Base-by-base conservation (phyloP, 2,797 vertebrate species). In the Leptoclinus maculatus region DNA sequence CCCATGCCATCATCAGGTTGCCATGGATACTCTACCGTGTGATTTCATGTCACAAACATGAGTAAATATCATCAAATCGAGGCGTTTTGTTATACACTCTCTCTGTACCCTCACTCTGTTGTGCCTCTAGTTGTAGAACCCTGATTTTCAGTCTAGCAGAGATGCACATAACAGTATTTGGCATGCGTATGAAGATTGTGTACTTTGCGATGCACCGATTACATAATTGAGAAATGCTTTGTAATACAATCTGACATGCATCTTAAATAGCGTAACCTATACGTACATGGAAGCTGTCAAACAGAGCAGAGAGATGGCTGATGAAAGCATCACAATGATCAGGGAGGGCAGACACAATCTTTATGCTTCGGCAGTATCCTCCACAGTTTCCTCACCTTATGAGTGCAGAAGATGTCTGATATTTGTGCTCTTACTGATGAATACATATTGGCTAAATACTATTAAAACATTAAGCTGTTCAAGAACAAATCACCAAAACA, bases 1-100 rank as follows among this genome's bases (percentile, higher is more conserved):
- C 58, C 59, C 8, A n/a, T 74, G 76, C 27, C 9, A n/a, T 84
- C 82, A 77, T 74, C 54, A 25, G 43, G 88, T 91, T 87, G 71
- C 83, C 81, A 85, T 90, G 86, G 90, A 77, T 66, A 89, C 59
- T 59, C 54, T 62, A 56, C 74, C 60, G 49, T 74, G 68, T 74
- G 41, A 49, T 66, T 79, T 62, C 57, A 39, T 62, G 65, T 79
- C 66, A 81, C 43, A 84, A 76, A 71, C 83, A 78, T 10, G 32
- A 34, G 49, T 34, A 29, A 73, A 83, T 63, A 49, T 68, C 36
- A 60, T 47, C 67, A 60, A 62, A 19, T 68, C 1, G 0, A 67
- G 4, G 62, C 29, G 16, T 64, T 66, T 25, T 41, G 39, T 21
- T 43, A 74, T 43, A 74, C 63, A 58, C 34, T 4, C 25, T 0